Percentiles rank a stretch among this genome's conserved stretches.
These are phyloP conservation scores for Apodemia duryi DNA, from an alignment of 2,888 invertebrate species.

Conservation along the genomic window DNA sequence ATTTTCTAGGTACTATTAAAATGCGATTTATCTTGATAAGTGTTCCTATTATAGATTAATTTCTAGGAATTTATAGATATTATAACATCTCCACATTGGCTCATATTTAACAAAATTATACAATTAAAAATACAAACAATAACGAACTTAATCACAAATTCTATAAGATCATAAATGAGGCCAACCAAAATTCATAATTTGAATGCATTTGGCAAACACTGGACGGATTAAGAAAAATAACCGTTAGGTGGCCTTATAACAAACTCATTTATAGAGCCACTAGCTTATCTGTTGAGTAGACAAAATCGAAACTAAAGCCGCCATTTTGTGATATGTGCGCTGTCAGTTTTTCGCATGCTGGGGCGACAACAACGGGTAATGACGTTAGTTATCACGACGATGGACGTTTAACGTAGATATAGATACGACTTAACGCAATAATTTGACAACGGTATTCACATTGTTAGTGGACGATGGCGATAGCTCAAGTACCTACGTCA, in stretches of 20 bases:
- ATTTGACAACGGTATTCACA: no score
- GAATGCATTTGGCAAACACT: slow-evolving; percentile 2
- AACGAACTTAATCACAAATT: slow-evolving; percentile 3
- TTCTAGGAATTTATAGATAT: background rate
- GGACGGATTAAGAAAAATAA: slow-evolving; percentile 8
- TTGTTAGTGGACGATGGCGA: no score
- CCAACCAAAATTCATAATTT: background rate
- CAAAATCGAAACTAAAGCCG: no score
- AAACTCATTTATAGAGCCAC: background rate
- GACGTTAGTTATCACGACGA: no score
- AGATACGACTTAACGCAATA: no score
- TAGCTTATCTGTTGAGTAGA: no score
- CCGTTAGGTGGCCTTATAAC: slow-evolving; percentile 3
- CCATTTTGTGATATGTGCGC: no score
- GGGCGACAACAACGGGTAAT: no score
- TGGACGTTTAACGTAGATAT: no score
- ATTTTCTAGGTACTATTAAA: background rate
- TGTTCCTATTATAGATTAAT: background rate
- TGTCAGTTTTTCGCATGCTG: no score
- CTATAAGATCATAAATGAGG: slow-evolving; percentile 10
- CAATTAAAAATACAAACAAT: slow-evolving; percentile 7
- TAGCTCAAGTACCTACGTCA: no score
- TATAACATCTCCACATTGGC: background rate
- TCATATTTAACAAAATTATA: slow-evolving; percentile 4
- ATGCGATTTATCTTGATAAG: background rate